Percentiles rank a stretch among this genome's conserved stretches.
Evolutionary conservation across 2,888 invertebrate genomes (phyloP).

Genomic region (Hedya salicella): DNA sequence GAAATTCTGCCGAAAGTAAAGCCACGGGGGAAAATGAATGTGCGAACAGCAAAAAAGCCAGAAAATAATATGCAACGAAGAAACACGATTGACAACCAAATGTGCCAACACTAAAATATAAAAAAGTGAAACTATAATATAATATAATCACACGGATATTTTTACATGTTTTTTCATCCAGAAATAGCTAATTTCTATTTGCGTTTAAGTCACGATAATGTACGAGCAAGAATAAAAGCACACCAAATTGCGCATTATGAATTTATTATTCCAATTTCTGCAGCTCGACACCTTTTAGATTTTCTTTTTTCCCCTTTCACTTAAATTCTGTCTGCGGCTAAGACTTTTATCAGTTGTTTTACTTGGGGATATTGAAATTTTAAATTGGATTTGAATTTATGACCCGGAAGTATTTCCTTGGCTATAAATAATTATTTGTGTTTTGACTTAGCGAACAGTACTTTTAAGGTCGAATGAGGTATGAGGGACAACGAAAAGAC

Average conservation of each 20-base stretch:
- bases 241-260: constrained; percentile 37
- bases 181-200: constrained; percentile 3
- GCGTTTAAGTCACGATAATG: constrained; percentile 12
- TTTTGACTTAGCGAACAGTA: constrained; percentile 3
- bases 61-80: no score
- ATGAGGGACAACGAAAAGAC: not conserved
- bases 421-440: constrained; percentile 15
- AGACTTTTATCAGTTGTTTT: constrained; percentile 44
- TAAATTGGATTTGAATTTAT: constrained; percentile 43
- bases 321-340: constrained; percentile 44
- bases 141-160: no score
- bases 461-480: no score
- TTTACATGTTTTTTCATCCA: not conserved
- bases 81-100: no score
- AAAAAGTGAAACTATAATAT: not conserved
- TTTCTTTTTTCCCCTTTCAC: constrained; percentile 41
- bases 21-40: no score
- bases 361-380: constrained; percentile 43
- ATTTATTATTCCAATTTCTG: constrained; percentile 43
- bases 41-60: no score
- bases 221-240: constrained; percentile 20
- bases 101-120: no score
- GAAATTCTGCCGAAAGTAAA: no score
- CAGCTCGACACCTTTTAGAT: constrained; percentile 42
- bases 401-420: constrained; percentile 33